Evolutionary conservation across 2,113 vertebrate species (phyloP).

Genomic region (Xenopus tropicalis): DNA sequence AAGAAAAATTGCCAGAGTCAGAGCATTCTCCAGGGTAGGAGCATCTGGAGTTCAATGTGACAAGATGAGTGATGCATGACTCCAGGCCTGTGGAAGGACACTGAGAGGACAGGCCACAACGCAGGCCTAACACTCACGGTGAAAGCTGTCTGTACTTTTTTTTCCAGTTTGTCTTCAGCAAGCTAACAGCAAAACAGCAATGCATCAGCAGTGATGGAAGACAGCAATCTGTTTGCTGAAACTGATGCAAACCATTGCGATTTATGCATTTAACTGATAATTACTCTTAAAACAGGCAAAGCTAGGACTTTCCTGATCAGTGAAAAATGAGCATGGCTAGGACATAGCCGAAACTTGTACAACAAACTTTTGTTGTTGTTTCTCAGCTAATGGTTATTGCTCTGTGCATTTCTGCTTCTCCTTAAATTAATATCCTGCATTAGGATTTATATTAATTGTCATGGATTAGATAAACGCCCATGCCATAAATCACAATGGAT

Average conservation of each 20-base stretch:
- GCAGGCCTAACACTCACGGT: slow-evolving; percentile 67
- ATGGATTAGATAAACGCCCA: slow-evolving; percentile 23
- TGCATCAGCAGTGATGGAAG: slow-evolving; percentile 44
- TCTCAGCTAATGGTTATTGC: slow-evolving; percentile 25
- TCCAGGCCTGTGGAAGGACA: slow-evolving; percentile 91
- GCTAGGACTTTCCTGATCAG: not conserved
- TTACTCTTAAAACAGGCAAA: slow-evolving; percentile 31
- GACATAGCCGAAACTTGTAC: slow-evolving; percentile 25
- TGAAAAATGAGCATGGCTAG: slow-evolving; percentile 21
- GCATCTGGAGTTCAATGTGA: slow-evolving; percentile 99
- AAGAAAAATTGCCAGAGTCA: slow-evolving; percentile 95
- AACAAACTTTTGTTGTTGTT: slow-evolving; percentile 37
- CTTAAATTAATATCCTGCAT: slow-evolving; percentile 28
- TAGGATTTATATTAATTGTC: slow-evolving; percentile 29
- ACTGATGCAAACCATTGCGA: slow-evolving; percentile 12
- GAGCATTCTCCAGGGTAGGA: slow-evolving; percentile 93
- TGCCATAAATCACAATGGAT: slow-evolving; percentile 33
- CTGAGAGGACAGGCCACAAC: slow-evolving; percentile 88
- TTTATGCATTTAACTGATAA: slow-evolving; percentile 34
- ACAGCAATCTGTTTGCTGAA: slow-evolving; percentile 7
- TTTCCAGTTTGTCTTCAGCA: slow-evolving; percentile 17
- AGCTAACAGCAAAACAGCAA: slow-evolving; percentile 53
- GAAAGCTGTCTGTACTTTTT: slow-evolving; percentile 56
- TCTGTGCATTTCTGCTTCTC: slow-evolving; percentile 1
- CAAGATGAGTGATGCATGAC: slow-evolving; percentile 97